These are phyloP conservation scores for Rhegmatorhina hoffmannsi DNA, from an alignment of 2,113 vertebrate species.

Conservation along the genomic window DNA sequence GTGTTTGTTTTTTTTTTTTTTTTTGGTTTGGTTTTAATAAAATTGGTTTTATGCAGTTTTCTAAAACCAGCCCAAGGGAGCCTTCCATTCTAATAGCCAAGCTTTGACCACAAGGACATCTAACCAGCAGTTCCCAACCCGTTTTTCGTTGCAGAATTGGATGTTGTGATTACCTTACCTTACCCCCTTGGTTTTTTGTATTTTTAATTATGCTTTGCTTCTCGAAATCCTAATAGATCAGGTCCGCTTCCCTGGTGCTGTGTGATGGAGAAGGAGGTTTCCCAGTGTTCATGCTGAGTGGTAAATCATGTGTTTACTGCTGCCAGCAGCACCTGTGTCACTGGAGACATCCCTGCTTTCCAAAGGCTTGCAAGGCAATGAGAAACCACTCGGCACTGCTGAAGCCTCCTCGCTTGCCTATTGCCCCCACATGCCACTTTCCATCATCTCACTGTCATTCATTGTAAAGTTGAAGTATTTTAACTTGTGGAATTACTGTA, in stretches of 20 bases:
- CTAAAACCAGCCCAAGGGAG: not conserved
- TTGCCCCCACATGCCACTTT: not conserved
- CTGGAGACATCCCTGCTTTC: not conserved
- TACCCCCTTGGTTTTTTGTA: fast-evolving
- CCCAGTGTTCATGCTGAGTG: fast-evolving
- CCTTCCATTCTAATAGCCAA: not conserved
- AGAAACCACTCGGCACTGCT: fast-evolving
- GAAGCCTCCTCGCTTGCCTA: not conserved
- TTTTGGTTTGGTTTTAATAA: not conserved
- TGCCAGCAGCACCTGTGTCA: fast-evolving
- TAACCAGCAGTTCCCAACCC: not conserved
- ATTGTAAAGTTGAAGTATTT: not conserved
- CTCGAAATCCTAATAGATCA: not conserved
- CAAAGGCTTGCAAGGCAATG: not conserved
- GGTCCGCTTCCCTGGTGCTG: not conserved
- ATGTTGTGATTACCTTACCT: fast-evolving
- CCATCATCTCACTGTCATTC: not conserved
- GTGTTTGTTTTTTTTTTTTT: too few species aligned
- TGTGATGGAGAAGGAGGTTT: not conserved
- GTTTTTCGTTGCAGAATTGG: fast-evolving
- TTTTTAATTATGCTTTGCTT: not conserved
- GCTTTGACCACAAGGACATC: not conserved
- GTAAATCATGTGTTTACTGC: not conserved
- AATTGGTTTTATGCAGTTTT: not conserved
- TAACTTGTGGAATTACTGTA: not conserved